A percentile compares a stretch with the other conserved stretches of the same genome.
These are phyloP conservation scores for Gephyroberyx darwinii DNA, from an alignment of 2,797 vertebrate genomes.

Conservation along the genomic window DNA sequence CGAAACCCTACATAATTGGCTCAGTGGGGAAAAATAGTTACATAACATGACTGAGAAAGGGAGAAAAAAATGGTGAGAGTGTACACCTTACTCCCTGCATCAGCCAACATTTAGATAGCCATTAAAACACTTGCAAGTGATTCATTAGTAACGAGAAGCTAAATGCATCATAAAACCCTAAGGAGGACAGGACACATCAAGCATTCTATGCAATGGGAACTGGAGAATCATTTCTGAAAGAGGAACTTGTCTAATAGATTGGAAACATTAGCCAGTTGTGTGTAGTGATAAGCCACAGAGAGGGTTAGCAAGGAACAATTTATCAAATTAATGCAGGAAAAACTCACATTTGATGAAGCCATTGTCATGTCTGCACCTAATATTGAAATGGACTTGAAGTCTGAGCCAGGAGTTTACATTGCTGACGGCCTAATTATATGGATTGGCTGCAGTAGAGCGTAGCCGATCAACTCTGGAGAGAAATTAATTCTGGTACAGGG, in stretches of 20 bases:
- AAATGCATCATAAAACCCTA: conserved; percentile 59
- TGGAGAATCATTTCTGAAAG: conserved; percentile 29
- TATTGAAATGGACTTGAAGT: conserved; percentile 79
- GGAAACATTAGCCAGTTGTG: conserved; percentile 50
- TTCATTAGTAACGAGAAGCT: conserved; percentile 65
- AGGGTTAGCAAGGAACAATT: conserved; percentile 43
- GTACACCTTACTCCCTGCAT: conserved; percentile 51
- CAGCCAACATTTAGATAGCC: conserved; percentile 52
- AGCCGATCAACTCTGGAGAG: conserved; percentile 79
- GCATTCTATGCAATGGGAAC: conserved; percentile 17
- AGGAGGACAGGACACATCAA: conserved; percentile 38
- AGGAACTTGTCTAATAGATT: conserved; percentile 34
- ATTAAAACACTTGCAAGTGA: conserved; percentile 63
- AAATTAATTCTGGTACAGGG: conserved; percentile 76
- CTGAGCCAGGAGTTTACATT: conserved; percentile 80
- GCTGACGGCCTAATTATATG: conserved; percentile 85
- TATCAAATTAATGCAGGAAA: conserved; percentile 59
- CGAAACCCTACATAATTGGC: conserved; percentile 71
- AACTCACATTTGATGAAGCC: conserved; percentile 75
- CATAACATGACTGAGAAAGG: conserved; percentile 40
- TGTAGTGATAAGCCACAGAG: conserved; percentile 41
- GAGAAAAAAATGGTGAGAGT: conserved; percentile 29
- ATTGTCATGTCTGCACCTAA: conserved; percentile 76
- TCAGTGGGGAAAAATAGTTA: conserved; percentile 55
- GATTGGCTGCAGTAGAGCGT: conserved; percentile 82